Evolutionary conservation across 1,140 invertebrate species (phyloP), one percentile per base, ranked within the genome.

Genomic region (Euwallacea similis): DNA sequence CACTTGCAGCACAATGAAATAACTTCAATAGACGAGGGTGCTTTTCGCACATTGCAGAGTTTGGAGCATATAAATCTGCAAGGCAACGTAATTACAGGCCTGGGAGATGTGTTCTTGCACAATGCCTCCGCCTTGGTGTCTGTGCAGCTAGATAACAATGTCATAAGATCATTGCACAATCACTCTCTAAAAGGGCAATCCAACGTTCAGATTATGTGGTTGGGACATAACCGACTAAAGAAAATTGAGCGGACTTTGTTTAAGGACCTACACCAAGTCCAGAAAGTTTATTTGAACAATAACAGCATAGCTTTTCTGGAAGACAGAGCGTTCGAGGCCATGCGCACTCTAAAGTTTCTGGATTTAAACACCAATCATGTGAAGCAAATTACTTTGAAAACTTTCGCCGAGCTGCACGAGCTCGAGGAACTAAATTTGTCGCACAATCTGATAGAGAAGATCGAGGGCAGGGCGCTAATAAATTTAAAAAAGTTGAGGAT

Each of bases 31-130:
- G 93, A 94, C 72, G 87, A 89, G 4, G 93, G 94, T 54, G 90
- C 95, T 0, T 89, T 98, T 73, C 87, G 89, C 41, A 93, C 89
- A 1, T 82, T 98, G 44, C 87, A 87, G 74, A 92, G 88, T 77
- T 85, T 98, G n/a, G 92, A 95, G 76, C 92, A 95, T 77, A 88
- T 96, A 47, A 95, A 95, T 84, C 83, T 96, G 43, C 93, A 95
- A 78, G 90, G 91, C 10, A 96, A 97, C 82, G 84, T 87, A 43
- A 80, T 97, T 42, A 86, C 88, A 0, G 86, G 88, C 46, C 81
- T 96, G 1, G 91, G 89, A n/a, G 92, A 95, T 78, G 88, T 94
- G 33, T 93, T 96, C 76, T 88, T 91, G 16, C 85, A 89, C 76
- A 84, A 87, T 76, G 87, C 89, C 33, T 88, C 90, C 2, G 91